phyloP scores from a whole-genome alignment of 2,888 invertebrate genomes.

The Quadroppia sp. region DNA sequence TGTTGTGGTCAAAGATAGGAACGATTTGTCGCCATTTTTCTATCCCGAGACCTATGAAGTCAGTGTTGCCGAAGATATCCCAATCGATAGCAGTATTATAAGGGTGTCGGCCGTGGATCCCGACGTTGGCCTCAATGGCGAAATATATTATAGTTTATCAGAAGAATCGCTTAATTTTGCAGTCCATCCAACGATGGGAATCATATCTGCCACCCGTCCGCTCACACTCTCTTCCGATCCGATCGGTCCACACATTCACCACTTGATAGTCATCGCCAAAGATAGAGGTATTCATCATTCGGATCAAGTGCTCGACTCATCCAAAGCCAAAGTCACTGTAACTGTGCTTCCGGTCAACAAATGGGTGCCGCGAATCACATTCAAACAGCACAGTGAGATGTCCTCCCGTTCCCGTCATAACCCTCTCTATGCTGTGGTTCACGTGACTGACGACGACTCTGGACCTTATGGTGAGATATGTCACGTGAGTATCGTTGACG shows the following conservation, averaged over 20 bases:
- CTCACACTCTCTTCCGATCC: constrained; percentile 56
- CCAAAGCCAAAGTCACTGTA: constrained; percentile 70
- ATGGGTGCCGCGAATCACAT: constrained; percentile 75
- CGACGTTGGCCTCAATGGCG: constrained; percentile 90
- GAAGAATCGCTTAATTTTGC: constrained; percentile 70
- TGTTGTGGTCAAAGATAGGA: constrained; percentile 73
- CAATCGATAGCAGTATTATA: constrained; percentile 71
- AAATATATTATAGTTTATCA: constrained; percentile 90
- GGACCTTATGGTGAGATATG: constrained; percentile 80
- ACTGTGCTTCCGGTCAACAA: constrained; percentile 69
- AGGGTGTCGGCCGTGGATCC: constrained; percentile 80
- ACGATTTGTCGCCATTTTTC: constrained; percentile 90
- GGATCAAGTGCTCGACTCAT: constrained; percentile 35
- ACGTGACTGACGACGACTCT: constrained; percentile 68
- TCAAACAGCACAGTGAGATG: constrained; percentile 68
- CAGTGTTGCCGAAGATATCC: constrained; percentile 80
- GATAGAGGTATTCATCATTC: constrained; percentile 69
- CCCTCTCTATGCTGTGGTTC: constrained; percentile 77
- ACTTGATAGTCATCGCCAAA: constrained; percentile 74
- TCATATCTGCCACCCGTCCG: constrained; percentile 74
- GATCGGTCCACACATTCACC: constrained; percentile 49
- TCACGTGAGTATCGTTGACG: constrained; percentile 75
- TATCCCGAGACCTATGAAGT: constrained; percentile 78
- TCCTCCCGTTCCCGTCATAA: constrained; percentile 65
- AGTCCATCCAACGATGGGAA: constrained; percentile 86